Percentiles rank a stretch among this genome's conserved stretches.
phyloP scores from a whole-genome alignment of 2,797 vertebrate species.

The Poecilia gillii region DNA sequence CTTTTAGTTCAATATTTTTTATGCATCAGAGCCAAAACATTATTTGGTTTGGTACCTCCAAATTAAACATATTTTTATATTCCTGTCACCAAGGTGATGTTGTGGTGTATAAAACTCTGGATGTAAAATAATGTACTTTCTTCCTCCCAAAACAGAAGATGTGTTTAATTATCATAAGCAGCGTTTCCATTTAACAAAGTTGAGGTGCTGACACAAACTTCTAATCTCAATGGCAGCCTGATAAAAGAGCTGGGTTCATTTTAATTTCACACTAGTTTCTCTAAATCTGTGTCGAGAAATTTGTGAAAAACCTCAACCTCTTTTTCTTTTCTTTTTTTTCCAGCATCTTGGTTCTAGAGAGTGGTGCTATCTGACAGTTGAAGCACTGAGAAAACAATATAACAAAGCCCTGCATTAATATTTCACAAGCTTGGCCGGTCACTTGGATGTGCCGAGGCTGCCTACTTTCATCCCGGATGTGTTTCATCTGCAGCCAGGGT shows the following conservation, averaged over 20 bases:
- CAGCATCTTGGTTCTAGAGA: neutral
- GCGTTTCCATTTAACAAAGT: constrained; percentile 11
- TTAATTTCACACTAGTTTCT: constrained; percentile 41
- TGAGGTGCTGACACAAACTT: constrained; percentile 40
- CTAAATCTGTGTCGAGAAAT: constrained; percentile 8
- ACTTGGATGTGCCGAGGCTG: constrained; percentile 47
- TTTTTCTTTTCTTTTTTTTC: neutral
- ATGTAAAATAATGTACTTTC: neutral
- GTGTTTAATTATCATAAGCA: constrained; percentile 25
- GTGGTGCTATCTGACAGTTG: constrained; percentile 21
- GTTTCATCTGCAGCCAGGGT: constrained; percentile 76
- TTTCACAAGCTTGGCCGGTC: constrained; percentile 40
- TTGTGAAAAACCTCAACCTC: constrained; percentile 1
- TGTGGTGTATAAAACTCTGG: neutral
- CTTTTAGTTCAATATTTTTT: neutral
- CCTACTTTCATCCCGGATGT: constrained; percentile 56
- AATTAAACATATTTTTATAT: no score
- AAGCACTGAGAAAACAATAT: constrained; percentile 37
- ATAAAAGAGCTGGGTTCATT: constrained; percentile 41
- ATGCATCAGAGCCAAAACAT: neutral
- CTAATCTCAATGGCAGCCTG: constrained; percentile 35
- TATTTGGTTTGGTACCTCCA: neutral
- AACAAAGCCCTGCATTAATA: constrained; percentile 41
- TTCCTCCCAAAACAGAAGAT: neutral
- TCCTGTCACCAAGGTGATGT: neutral